phyloP scores from a whole-genome alignment of 2,113 vertebrate species.

The Alouatta palliata region DNA sequence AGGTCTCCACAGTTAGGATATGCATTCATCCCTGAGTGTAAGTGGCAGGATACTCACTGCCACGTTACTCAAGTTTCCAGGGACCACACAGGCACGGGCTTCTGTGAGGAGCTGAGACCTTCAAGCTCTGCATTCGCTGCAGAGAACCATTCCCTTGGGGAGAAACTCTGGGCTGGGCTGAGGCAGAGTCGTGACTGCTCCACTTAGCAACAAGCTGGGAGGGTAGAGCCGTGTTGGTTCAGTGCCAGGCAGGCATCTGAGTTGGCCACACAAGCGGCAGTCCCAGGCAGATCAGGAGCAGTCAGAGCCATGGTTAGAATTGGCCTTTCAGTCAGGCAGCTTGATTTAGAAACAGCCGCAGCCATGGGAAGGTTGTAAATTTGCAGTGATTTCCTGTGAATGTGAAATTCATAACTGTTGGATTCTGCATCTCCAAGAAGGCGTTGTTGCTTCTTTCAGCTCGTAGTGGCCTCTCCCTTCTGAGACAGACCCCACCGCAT shows the following conservation, averaged over 20 bases:
- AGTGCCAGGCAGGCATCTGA: neutral
- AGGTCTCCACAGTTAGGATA: neutral
- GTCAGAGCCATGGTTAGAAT: fast-evolving
- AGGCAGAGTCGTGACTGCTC: slow-evolving; percentile 52
- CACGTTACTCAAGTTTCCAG: neutral
- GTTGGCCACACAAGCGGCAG: fast-evolving
- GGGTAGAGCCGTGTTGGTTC: neutral
- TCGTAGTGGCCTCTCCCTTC: neutral
- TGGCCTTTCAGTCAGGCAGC: neutral
- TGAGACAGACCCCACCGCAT: neutral
- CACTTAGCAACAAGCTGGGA: neutral
- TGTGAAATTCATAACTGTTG: neutral
- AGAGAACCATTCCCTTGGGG: neutral
- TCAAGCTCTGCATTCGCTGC: neutral
- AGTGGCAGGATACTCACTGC: no score
- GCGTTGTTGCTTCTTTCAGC: neutral
- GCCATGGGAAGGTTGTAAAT: fast-evolving
- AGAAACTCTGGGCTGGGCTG: neutral
- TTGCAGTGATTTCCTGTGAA: fast-evolving
- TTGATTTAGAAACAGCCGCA: neutral
- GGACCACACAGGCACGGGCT: neutral
- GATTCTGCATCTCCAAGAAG: neutral
- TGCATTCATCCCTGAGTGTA: neutral
- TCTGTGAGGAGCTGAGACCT: fast-evolving
- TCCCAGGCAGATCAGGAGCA: neutral